Percentiles rank a stretch among this genome's conserved stretches.
Conservation (phyloP, 2,888 invertebrate genomes). For the Eubasilissa splendida region DNA sequence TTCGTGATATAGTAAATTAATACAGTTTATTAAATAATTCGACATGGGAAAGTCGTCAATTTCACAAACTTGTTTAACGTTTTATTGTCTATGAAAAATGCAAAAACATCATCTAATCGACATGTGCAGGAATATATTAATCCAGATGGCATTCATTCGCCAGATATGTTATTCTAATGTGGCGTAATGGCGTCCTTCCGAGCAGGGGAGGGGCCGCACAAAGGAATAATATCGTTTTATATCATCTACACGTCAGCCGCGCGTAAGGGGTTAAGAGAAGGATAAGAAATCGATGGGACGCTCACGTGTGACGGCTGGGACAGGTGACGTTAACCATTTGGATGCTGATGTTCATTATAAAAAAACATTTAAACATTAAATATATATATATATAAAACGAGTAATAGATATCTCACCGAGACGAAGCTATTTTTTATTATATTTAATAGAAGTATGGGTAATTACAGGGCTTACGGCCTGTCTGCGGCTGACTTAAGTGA, state of each 20-base stretch:
- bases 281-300: conserved; percentile 28
- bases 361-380: too few relatives aligned
- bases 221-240: conserved; percentile 38
- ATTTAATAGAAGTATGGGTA: too few relatives aligned
- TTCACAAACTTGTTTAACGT: not conserved
- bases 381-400: too few relatives aligned
- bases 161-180: conserved; percentile 10
- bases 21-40: not conserved
- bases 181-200: conserved; percentile 8
- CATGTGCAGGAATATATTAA: conserved; percentile 20
- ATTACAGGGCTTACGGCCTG: too few relatives aligned
- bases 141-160: not conserved
- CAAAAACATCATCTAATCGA: not conserved
- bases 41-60: not conserved
- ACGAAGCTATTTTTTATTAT: too few relatives aligned
- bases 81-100: not conserved
- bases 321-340: not conserved
- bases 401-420: too few relatives aligned
- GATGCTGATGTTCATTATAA: not conserved
- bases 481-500: too few relatives aligned
- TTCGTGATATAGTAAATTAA: too few relatives aligned
- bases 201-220: conserved; percentile 16
- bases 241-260: conserved; percentile 25
- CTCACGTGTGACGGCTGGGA: not conserved
- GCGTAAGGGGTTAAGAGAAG: conserved; percentile 27